These are phyloP conservation scores for Cygnus buccinator DNA, from an alignment of 2,113 vertebrate species.

Conservation along the genomic window DNA sequence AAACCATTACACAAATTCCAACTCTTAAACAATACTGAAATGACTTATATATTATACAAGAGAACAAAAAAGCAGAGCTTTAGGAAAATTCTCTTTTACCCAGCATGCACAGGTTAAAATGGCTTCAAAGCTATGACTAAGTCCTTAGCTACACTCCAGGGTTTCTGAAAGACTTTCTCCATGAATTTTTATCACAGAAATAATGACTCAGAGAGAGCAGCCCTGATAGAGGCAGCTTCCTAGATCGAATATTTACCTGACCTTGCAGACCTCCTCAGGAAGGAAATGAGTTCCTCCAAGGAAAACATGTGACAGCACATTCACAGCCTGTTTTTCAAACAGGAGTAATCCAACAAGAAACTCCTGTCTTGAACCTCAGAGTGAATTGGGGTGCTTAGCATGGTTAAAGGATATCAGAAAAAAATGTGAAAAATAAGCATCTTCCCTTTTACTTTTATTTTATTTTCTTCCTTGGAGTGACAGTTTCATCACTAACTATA, in stretches of 20 bases:
- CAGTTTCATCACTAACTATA: neutral
- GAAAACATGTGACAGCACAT: conserved; percentile 68
- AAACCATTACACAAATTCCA: neutral
- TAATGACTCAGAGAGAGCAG: conserved; percentile 11
- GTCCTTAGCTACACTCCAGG: neutral
- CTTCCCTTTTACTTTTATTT: neutral
- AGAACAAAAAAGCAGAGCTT: neutral
- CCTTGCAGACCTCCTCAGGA: conserved; percentile 64
- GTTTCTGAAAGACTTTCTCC: neutral
- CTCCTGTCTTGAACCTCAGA: neutral
- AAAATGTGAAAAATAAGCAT: neutral
- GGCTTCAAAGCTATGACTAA: neutral
- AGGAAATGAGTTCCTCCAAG: conserved; percentile 70
- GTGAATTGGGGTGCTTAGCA: neutral
- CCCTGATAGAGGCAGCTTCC: conserved; percentile 34
- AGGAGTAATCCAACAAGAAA: conserved; percentile 10
- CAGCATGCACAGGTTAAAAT: neutral
- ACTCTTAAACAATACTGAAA: neutral
- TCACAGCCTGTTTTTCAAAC: neutral
- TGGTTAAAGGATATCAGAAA: neutral
- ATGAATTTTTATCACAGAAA: conserved; percentile 8
- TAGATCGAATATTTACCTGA: conserved; percentile 63
- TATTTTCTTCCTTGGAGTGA: neutral
- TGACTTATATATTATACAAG: rapidly evolving
- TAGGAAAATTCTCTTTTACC: neutral